Percentiles rank a stretch among this genome's conserved stretches.
Evolutionary conservation across 2,888 invertebrate genomes (phyloP).

Genomic region (Sceliomorpha sp.): DNA sequence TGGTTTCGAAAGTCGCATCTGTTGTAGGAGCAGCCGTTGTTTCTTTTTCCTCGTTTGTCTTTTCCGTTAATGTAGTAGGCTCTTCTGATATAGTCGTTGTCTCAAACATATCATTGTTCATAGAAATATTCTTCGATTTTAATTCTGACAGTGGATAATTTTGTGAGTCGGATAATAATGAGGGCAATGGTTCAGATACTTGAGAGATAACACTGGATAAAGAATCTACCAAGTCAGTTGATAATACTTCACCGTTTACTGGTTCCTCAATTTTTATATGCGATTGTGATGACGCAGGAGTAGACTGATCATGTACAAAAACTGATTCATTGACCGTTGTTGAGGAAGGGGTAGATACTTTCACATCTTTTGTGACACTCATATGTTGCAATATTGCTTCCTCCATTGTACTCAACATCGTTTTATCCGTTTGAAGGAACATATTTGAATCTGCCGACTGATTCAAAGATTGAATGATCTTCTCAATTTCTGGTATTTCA

Average conservation of each 20-base stretch:
- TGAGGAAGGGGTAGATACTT: slow-evolving; percentile 6
- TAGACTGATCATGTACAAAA: slow-evolving; percentile 20
- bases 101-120: slow-evolving; percentile 46
- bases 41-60: slow-evolving; percentile 8
- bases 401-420: slow-evolving; percentile 2
- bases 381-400: neutral
- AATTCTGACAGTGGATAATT: slow-evolving; percentile 51
- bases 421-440: slow-evolving; percentile 11
- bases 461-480: slow-evolving; percentile 55
- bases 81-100: slow-evolving; percentile 33
- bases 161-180: slow-evolving; percentile 56
- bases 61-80: slow-evolving; percentile 12
- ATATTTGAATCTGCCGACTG: slow-evolving; percentile 37
- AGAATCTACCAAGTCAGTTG: slow-evolving; percentile 68
- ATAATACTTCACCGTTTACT: slow-evolving; percentile 54
- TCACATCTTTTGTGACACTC: neutral
- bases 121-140: slow-evolving; percentile 44
- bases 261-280: slow-evolving; percentile 23
- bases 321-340: slow-evolving; percentile 22
- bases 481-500: slow-evolving; percentile 49
- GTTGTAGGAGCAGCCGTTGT: neutral
- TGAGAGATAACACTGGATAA: slow-evolving; percentile 72
- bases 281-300: slow-evolving; percentile 24
- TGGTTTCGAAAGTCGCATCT: slow-evolving; percentile 7
- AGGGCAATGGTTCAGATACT: slow-evolving; percentile 65